A percentile compares a stretch with the other conserved stretches of the same genome.
Evolutionary conservation across 2,113 vertebrate genomes (phyloP).

Genomic region (Dicaeum eximium): DNA sequence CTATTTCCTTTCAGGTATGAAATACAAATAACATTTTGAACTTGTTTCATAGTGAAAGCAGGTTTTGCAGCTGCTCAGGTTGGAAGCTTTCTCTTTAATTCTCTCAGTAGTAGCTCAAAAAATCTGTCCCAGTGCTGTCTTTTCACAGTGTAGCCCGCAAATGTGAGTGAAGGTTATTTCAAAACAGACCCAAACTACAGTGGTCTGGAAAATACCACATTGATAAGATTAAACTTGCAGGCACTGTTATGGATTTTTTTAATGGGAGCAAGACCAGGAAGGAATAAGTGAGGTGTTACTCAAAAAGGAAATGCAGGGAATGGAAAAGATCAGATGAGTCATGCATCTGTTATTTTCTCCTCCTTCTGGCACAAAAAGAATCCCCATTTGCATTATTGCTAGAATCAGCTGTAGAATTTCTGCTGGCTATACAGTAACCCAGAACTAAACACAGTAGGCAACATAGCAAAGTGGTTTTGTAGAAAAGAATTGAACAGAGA

Average conservation of each 20-base stretch:
- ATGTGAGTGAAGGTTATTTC: neutral
- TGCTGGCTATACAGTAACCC: neutral
- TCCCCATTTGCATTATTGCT: neutral
- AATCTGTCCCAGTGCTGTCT: neutral
- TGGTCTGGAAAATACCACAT: neutral
- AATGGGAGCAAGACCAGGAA: neutral
- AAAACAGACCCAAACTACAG: neutral
- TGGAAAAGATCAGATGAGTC: constrained; percentile 16
- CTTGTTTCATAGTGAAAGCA: neutral
- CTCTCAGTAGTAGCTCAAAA: neutral
- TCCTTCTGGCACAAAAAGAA: constrained; percentile 5
- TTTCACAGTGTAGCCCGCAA: neutral
- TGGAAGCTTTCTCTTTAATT: neutral
- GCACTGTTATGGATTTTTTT: neutral
- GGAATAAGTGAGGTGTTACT: constrained; percentile 4
- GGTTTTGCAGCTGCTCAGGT: neutral
- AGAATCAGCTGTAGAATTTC: neutral
- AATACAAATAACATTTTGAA: neutral
- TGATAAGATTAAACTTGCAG: neutral
- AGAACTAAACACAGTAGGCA: neutral
- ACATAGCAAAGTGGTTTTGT: neutral
- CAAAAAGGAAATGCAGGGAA: constrained; percentile 29
- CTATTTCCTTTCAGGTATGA: neutral
- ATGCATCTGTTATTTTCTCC: constrained; percentile 11
- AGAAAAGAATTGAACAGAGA: neutral